These are phyloP conservation scores for Solenodon paradoxus DNA, from an alignment of 2,113 vertebrate species.

Conservation along the genomic window DNA sequence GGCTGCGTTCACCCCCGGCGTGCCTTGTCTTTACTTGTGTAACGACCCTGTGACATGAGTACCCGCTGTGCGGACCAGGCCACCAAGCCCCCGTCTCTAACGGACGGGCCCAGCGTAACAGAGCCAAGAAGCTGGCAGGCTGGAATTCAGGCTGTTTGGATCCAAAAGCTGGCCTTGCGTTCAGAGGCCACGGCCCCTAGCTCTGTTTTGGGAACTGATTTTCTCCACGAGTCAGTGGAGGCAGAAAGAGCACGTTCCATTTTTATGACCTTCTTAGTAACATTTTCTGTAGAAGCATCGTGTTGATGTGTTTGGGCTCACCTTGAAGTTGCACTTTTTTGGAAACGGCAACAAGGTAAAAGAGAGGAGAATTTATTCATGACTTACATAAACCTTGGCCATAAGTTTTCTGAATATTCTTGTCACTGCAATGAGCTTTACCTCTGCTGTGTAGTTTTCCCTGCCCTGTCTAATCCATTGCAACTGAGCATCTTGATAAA, in stretches of 20 bases:
- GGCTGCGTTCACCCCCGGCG: fast-evolving
- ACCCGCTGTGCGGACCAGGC: neutral
- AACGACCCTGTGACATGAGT: no score
- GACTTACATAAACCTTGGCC: neutral
- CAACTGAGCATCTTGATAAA: neutral
- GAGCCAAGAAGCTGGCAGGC: neutral
- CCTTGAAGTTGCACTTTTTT: neutral
- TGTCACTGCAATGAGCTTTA: neutral
- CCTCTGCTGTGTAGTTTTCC: neutral
- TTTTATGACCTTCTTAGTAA: neutral
- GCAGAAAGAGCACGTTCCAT: fast-evolving
- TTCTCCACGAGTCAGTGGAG: neutral
- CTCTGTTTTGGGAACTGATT: no score
- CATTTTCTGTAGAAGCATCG: neutral
- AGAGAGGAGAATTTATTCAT: neutral
- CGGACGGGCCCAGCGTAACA: fast-evolving
- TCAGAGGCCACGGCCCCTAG: no score
- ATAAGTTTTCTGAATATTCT: neutral
- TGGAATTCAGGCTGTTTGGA: neutral
- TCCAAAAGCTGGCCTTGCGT: no score
- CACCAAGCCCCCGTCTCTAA: fast-evolving
- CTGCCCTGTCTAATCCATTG: neutral
- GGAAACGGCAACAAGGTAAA: neutral
- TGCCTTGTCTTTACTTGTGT: fast-evolving
- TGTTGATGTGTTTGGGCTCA: neutral